Evolutionary conservation across 2,888 invertebrate species (phyloP).

Genomic region (Acanthosepion esculentum): DNA sequence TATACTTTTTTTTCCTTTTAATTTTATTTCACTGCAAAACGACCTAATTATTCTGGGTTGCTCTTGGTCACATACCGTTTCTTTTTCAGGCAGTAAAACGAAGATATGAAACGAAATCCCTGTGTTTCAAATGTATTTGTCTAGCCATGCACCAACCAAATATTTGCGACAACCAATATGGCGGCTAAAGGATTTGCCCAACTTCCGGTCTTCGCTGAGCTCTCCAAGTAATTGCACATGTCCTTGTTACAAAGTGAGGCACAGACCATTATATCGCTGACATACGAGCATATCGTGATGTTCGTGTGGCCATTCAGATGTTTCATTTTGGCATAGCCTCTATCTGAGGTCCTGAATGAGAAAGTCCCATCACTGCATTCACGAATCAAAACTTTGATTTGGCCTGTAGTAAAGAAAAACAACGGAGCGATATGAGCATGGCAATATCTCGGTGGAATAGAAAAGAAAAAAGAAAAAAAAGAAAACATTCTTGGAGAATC

Average conservation of each 20-base stretch:
- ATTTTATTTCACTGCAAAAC: no score
- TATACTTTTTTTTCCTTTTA: no score
- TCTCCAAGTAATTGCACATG: not conserved
- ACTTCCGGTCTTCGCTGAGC: not conserved
- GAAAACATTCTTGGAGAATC: no score
- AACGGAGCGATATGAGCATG: not conserved
- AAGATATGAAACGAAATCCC: no score
- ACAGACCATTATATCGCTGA: not conserved
- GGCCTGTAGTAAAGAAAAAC: not conserved
- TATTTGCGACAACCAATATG: not conserved
- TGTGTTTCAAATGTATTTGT: no score
- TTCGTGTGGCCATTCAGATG: not conserved
- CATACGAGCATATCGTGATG: not conserved
- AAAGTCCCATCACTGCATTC: not conserved
- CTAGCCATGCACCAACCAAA: no score
- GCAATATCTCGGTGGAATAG: not conserved
- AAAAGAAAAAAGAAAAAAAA: no score
- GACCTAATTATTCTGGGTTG: no score
- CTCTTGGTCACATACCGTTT: no score
- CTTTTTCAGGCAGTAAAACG: no score
- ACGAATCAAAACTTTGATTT: not conserved
- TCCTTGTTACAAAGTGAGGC: not conserved
- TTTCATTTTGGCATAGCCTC: not conserved
- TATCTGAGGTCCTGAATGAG: not conserved
- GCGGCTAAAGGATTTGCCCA: not conserved